Conservation (phyloP, 1,140 invertebrate genomes). For the Bursaphelenchus mucronatus region DNA sequence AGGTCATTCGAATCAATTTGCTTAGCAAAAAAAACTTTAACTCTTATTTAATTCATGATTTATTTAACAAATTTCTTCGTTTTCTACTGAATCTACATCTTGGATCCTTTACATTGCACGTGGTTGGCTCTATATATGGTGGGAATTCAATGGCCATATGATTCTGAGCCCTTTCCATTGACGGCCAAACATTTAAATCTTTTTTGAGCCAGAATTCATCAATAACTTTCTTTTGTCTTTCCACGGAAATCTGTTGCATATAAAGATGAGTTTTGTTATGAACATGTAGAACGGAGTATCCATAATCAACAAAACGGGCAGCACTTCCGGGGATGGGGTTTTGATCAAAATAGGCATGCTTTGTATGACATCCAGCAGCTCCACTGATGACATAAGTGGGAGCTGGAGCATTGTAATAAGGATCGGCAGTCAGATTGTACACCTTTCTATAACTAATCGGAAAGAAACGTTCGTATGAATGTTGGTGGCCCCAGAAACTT, state of each 20-base stretch:
- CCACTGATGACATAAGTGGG: constrained; percentile 88
- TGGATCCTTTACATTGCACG: constrained; percentile 3
- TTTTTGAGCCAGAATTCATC: constrained; percentile 15
- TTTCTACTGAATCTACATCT: neutral
- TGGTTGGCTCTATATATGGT: neutral
- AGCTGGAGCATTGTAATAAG: constrained; percentile 79
- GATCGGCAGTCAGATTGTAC: constrained; percentile 69
- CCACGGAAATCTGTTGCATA: constrained; percentile 21
- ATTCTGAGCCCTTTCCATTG: neutral
- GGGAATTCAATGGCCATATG: constrained; percentile 5
- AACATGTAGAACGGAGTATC: constrained; percentile 15
- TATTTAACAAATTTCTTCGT: no score
- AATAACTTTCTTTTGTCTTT: neutral
- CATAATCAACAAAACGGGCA: constrained; percentile 14
- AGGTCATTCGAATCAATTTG: no score
- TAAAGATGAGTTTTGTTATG: constrained; percentile 16
- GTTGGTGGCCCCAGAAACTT: constrained; percentile 88
- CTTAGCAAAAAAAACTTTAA: no score
- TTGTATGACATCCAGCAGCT: constrained; percentile 4
- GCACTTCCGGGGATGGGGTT: constrained; percentile 11
- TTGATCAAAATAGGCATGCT: constrained; percentile 11
- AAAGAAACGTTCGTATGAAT: constrained; percentile 66
- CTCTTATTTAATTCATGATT: no score
- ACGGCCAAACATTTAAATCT: constrained; percentile 14
- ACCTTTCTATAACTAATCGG: constrained; percentile 28